phyloP scores from a whole-genome alignment of 1,140 invertebrate species.

The Dreissena rostriformis region DNA sequence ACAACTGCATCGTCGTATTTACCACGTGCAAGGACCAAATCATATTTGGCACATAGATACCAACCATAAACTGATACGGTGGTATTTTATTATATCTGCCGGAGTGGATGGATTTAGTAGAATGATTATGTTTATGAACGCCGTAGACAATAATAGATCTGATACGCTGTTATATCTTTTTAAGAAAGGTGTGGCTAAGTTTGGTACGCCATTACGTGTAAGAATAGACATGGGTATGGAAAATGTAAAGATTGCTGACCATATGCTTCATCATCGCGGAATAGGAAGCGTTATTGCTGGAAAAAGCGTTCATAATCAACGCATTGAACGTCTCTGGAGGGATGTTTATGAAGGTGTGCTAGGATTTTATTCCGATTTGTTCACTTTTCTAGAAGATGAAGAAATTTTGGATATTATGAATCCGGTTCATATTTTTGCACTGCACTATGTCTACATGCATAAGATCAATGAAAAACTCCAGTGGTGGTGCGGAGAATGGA shows the following conservation, averaged over 20 bases:
- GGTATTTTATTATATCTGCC: slow-evolving; percentile 17
- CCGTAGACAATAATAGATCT: slow-evolving; percentile 23
- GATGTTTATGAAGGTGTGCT: slow-evolving; percentile 52
- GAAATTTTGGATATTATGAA: slow-evolving; percentile 47
- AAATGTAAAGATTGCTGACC: slow-evolving; percentile 10
- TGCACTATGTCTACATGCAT: slow-evolving; percentile 42
- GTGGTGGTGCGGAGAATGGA: slow-evolving; percentile 39
- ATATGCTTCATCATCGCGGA: slow-evolving; percentile 3
- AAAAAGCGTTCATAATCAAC: slow-evolving; percentile 20
- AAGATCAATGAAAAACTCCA: slow-evolving; percentile 42
- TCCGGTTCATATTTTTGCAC: slow-evolving; percentile 22
- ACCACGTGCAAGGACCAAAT: slow-evolving; percentile 15
- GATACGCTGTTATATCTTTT: slow-evolving; percentile 24
- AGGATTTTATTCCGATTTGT: slow-evolving; percentile 51
- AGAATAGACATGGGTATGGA: slow-evolving; percentile 30
- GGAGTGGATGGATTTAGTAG: slow-evolving; percentile 30
- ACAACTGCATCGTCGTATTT: slow-evolving; percentile 7
- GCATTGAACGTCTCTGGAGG: slow-evolving; percentile 20
- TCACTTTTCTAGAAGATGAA: slow-evolving; percentile 57
- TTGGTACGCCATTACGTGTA: background rate
- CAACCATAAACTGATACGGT: slow-evolving; percentile 31
- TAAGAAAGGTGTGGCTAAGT: background rate
- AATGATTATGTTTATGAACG: background rate
- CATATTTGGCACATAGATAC: slow-evolving; percentile 27
- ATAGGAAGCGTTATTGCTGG: slow-evolving; percentile 7